These are phyloP conservation scores for Ciconia stormi DNA, from an alignment of 2,113 vertebrate genomes.

Conservation along the genomic window DNA sequence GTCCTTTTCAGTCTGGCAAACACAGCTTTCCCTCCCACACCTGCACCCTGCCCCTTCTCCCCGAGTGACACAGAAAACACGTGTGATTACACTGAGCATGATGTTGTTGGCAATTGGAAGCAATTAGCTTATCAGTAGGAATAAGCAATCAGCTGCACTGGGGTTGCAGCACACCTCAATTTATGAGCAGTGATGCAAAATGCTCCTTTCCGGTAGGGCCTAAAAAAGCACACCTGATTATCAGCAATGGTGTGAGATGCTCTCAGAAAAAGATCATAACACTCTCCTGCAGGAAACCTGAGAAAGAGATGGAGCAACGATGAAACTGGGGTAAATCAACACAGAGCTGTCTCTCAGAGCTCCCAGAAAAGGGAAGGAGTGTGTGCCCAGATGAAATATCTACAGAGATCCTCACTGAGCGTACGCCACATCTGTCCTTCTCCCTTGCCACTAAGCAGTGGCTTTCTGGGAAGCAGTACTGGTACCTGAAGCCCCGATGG, in stretches of 20 bases:
- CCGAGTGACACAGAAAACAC: neutral
- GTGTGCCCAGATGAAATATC: neutral
- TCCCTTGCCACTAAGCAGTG: neutral
- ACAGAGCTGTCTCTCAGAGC: neutral
- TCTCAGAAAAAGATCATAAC: neutral
- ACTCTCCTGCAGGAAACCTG: neutral
- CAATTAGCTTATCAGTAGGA: neutral
- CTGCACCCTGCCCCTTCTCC: neutral
- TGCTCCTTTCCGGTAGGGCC: neutral
- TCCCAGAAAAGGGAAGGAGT: neutral
- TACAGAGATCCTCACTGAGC: neutral
- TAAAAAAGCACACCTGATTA: neutral
- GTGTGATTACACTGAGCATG: neutral
- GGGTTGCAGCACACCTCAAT: neutral
- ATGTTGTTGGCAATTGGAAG: neutral
- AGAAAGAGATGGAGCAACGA: neutral
- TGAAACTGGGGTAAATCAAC: neutral
- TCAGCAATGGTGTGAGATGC: neutral
- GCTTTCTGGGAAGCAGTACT: neutral
- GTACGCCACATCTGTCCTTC: neutral
- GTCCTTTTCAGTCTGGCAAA: constrained; percentile 19
- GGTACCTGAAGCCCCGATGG: neutral
- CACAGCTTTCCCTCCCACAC: neutral
- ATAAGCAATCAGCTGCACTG: neutral
- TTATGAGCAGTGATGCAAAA: neutral